Percentiles rank a stretch among this genome's conserved stretches.
Evolutionary conservation across 2,113 vertebrate species (phyloP).

Genomic region (Sprattus sprattus): DNA sequence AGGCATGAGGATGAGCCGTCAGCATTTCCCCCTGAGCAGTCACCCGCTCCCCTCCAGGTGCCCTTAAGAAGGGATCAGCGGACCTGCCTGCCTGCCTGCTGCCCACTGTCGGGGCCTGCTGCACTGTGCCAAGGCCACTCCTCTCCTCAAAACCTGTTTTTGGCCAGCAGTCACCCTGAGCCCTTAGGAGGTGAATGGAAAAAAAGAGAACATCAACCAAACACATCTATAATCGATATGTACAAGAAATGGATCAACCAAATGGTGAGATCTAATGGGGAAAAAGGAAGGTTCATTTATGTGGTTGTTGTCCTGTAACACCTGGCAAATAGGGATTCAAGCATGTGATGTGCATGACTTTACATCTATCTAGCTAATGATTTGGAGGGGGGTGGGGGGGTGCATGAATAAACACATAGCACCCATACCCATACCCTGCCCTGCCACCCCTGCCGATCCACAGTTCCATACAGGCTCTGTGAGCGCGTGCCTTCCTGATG

Average conservation of each 20-base stretch:
- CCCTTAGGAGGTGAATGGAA: not conserved
- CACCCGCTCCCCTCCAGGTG: not conserved
- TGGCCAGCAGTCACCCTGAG: not conserved
- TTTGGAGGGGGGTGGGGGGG: not conserved
- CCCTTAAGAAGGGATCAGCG: not conserved
- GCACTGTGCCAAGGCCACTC: not conserved
- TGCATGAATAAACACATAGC: not conserved
- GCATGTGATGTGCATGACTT: not conserved
- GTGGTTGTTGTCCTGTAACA: not conserved
- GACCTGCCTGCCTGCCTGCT: not conserved
- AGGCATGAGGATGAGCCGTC: conserved; percentile 37
- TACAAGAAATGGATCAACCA: not conserved
- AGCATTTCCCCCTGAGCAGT: conserved; percentile 27
- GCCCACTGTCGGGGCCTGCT: not conserved
- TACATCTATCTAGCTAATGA: not conserved
- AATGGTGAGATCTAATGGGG: not conserved
- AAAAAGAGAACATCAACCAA: not conserved
- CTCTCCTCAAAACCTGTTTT: not conserved
- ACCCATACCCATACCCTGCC: not conserved
- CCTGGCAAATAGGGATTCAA: not conserved
- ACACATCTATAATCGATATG: not conserved
- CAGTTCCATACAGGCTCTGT: too few relatives aligned
- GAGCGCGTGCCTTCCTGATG: not conserved
- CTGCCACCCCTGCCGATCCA: not conserved
- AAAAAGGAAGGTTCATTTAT: not conserved